Conservation (phyloP, 2,797 vertebrate genomes). For the Etheostoma perlongum region DNA sequence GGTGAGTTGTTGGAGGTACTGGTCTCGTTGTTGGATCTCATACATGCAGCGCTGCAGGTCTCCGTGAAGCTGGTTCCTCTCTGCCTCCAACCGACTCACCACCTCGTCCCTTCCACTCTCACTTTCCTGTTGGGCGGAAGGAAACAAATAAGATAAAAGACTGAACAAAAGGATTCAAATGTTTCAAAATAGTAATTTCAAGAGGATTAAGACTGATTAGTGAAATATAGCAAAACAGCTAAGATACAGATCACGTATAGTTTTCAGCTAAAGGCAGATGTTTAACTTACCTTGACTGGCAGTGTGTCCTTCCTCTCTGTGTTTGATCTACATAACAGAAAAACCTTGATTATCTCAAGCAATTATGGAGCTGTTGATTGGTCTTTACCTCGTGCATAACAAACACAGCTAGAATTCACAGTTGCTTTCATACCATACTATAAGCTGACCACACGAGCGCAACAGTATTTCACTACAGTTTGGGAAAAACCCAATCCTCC, state of each 20-base stretch:
- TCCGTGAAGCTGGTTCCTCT: slow-evolving; percentile 81
- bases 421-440: neutral
- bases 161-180: neutral
- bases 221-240: neutral
- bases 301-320: slow-evolving; percentile 57
- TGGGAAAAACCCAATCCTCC: neutral
- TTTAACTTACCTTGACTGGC: slow-evolving; percentile 75
- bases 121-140: slow-evolving; percentile 66
- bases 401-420: neutral
- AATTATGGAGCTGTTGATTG: too few relatives aligned
- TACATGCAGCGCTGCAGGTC: slow-evolving; percentile 87
- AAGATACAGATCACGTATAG: neutral
- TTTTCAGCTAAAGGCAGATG: neutral
- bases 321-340: slow-evolving; percentile 77
- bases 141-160: neutral
- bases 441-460: neutral
- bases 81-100: slow-evolving; percentile 70
- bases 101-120: slow-evolving; percentile 64
- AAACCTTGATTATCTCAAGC: neutral
- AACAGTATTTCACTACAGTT: neutral
- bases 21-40: slow-evolving; percentile 90
- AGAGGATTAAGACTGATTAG: neutral
- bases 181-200: too few relatives aligned
- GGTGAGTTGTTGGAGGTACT: slow-evolving; percentile 86
- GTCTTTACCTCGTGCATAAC: too few relatives aligned